These are phyloP conservation scores for Tonatia bakeri DNA, from an alignment of 2,113 vertebrate genomes.

Conservation along the genomic window DNA sequence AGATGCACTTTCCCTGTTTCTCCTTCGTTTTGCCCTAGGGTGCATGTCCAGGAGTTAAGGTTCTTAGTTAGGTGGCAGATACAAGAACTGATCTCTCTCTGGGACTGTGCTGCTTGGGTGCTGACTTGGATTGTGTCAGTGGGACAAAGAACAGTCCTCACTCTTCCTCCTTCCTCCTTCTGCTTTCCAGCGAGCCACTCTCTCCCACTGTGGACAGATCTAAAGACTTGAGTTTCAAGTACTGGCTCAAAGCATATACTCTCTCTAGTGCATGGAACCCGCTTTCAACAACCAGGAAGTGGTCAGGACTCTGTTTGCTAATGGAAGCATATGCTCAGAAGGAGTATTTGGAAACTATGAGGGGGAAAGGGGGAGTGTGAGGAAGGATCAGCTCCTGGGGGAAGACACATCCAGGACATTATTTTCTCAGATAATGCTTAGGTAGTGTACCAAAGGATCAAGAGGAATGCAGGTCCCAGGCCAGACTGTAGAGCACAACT, in stretches of 20 bases:
- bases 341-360: neutral
- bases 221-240: neutral
- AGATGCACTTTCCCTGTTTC: neutral
- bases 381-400: neutral
- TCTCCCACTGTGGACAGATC: neutral
- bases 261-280: neutral
- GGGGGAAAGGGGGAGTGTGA: rapidly evolving
- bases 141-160: no score
- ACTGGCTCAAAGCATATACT: neutral
- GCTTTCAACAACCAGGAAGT: neutral
- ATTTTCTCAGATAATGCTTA: neutral
- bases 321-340: neutral
- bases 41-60: neutral
- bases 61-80: neutral
- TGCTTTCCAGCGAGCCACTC: neutral
- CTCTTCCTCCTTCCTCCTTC: neutral
- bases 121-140: no score
- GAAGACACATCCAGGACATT: neutral
- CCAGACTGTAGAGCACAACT: neutral
- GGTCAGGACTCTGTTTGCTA: neutral
- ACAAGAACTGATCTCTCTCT: neutral
- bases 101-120: neutral
- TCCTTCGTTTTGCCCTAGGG: neutral
- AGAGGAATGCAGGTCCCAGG: neutral
- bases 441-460: neutral